Base-by-base conservation (phyloP, 35 echinoderm and acorn worm genomes). In the Anneissia japonica region DNA sequence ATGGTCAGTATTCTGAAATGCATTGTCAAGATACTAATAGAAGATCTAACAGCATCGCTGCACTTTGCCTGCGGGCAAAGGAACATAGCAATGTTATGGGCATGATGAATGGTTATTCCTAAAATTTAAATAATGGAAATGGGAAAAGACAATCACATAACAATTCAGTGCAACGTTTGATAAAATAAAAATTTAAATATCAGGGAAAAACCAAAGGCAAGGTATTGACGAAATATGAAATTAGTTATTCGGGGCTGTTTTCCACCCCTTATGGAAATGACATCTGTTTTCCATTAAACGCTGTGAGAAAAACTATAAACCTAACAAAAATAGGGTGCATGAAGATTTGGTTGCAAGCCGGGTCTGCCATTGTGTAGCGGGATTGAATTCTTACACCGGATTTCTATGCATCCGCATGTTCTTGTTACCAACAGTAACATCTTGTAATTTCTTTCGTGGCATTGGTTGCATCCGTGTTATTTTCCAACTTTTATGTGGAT, bases 1-100 rank as follows among this genome's bases (percentile, higher is more conserved):
- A 77, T 77, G 75, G 75, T 33, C 79, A 81, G 37, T 30, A 35
- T 9, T 34, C 16, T 36, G 36, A 40, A 26, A 39, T 38, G 36
- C 7, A 12, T 36, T 36, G 79, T 13, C 35, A 81, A 38, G 79
- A 90, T 33, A 90, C 95, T 12, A 92, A 99, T 36, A 81, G 92
- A 81, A 75, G 96, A 31, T 91, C 86, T 55, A 94, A 83, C 36
- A 99, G 96, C 46, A 99, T 99, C 38, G 96, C 96, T 16, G 96
- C 92, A 1, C 45, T 99, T 74, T 81, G 96, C 37, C 76, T 99
- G 74, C 93, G 93, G 75, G 96, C 96, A 14, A 99, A 99, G 45
- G 96, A 99, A 84, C 96, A 99, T 81, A 94, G 85, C 40, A 89
- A 85, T 26, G 92, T 92, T 46, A 99, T 99, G 86, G 82, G 86